Evolutionary conservation across 2,797 vertebrate genomes (phyloP).

Genomic region (Xiphorhynchus erythropygius): DNA sequence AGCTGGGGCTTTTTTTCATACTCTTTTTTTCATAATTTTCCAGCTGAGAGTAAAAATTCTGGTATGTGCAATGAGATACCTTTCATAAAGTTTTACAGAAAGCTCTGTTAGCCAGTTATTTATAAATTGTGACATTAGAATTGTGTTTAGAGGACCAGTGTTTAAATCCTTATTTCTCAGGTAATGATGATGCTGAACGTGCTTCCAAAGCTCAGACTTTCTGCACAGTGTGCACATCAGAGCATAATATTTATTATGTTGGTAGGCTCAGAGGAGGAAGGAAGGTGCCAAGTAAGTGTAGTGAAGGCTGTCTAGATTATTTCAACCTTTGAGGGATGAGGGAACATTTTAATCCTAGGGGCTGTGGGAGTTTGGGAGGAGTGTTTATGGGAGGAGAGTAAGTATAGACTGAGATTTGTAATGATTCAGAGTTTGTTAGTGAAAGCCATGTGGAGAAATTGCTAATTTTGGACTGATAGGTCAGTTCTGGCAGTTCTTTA

Average conservation of each 20-base stretch:
- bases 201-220: background rate
- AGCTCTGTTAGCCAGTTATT: background rate
- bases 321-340: background rate
- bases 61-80: background rate
- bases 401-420: background rate
- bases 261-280: background rate
- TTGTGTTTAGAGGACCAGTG: background rate
- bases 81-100: background rate
- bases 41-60: background rate
- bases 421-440: background rate
- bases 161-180: background rate
- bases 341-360: background rate
- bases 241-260: background rate
- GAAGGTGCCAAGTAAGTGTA: background rate
- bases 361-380: background rate
- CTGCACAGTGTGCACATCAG: background rate
- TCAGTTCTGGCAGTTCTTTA: background rate
- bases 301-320: background rate
- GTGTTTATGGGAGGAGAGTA: background rate
- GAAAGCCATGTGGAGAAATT: background rate
- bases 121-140: background rate
- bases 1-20: fast-evolving
- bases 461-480: background rate
- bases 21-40: background rate
- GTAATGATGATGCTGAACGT: background rate